A percentile compares a stretch with the other conserved stretches of the same genome.
phyloP scores from a whole-genome alignment of 2,797 vertebrate genomes.

The Hybognathus amarus region DNA sequence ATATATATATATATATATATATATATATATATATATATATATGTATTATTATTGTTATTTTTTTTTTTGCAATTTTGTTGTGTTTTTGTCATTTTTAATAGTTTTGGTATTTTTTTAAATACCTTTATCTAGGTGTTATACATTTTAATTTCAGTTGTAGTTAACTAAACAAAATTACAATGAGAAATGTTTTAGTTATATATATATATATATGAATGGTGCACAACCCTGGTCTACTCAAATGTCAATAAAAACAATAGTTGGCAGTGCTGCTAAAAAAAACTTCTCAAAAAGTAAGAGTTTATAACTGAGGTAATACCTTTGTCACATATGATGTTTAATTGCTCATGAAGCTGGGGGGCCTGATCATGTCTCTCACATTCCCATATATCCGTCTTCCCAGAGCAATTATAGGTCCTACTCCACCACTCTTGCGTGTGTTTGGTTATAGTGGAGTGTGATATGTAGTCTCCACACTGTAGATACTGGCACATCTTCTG shows the following conservation, averaged over 20 bases:
- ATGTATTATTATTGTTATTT: too few relatives aligned
- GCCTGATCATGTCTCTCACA: not conserved
- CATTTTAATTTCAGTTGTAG: too few relatives aligned
- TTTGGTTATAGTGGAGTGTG: fast-evolving
- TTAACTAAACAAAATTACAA: not conserved
- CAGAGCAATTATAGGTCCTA: constrained; percentile 46
- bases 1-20: too few relatives aligned
- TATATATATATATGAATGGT: not conserved
- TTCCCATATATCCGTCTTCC: constrained; percentile 59
- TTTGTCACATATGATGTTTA: constrained; percentile 63
- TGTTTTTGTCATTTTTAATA: not conserved
- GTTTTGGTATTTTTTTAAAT: not conserved
- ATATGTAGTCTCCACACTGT: constrained; percentile 49
- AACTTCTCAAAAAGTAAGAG: not conserved
- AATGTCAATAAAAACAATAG: not conserved
- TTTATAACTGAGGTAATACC: not conserved
- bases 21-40: too few relatives aligned
- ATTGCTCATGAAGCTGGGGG: fast-evolving
- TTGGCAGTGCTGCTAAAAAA: not conserved
- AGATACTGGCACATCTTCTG: constrained; percentile 57
- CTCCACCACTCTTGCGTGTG: not conserved
- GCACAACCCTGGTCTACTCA: not conserved
- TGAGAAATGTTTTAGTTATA: not conserved
- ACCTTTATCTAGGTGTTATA: not conserved
- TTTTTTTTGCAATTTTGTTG: not conserved